Evolutionary conservation across 2,113 vertebrate genomes (phyloP).

Genomic region (Phylloscopus trochilus): DNA sequence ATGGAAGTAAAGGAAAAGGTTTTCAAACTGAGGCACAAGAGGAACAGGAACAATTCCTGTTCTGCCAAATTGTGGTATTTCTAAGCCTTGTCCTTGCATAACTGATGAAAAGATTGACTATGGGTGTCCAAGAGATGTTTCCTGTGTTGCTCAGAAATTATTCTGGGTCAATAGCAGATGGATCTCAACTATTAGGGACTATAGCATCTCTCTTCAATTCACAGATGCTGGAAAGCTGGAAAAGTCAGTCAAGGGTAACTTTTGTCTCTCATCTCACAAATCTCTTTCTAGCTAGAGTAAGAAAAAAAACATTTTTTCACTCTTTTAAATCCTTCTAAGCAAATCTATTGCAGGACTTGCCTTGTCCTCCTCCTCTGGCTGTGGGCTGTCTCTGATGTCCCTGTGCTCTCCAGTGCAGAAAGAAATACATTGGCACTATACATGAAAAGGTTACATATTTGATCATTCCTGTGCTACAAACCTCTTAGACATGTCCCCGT

Average conservation of each 20-base stretch:
- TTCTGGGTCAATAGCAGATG: not conserved
- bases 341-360: not conserved
- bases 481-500: fast-evolving
- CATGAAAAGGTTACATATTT: fast-evolving
- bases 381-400: not conserved
- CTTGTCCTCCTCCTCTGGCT: fast-evolving
- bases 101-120: not conserved
- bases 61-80: not conserved
- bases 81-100: not conserved
- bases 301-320: not conserved
- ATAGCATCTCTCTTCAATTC: not conserved
- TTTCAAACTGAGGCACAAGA: not conserved
- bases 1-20: not conserved
- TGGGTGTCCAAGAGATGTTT: not conserved
- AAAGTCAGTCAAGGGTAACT: not conserved
- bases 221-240: not conserved
- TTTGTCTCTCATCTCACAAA: not conserved
- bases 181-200: not conserved
- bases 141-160: not conserved
- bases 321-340: not conserved
- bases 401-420: not conserved
- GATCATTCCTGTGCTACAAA: not conserved
- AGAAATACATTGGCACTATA: not conserved
- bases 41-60: not conserved
- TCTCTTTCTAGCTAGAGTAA: not conserved